Base-by-base conservation (phyloP, 2,888 invertebrate genomes). In the Eupithecia centaureata region DNA sequence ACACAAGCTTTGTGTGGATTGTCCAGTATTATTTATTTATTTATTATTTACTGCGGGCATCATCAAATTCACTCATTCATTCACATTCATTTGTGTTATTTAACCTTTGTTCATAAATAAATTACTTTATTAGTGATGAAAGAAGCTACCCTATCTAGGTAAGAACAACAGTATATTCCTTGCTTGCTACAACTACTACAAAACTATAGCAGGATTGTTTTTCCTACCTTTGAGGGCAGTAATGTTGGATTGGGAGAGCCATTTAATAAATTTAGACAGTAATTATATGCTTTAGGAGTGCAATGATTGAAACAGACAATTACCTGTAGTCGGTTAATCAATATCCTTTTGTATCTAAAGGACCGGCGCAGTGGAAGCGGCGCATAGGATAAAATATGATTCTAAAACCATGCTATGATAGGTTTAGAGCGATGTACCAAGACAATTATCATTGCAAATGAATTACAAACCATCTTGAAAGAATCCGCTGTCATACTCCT, bases 401-500 rank as follows among this genome's bases (percentile, higher is more conserved):
- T 47, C 47, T 12, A 42, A 22, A 12, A 22, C 4, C 18, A 18
- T 47, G 47, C 0, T 18, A 22, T 22, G 47, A 22, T 22, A 47
- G 22, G 1, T 47, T 22, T 47, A 22, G 3, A 47, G 47, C 22
- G 4, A 22, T 4, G 18, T 18, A 10, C 15, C 18, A 27, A 27
- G 25, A 8, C 27, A 27, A 15, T 35, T 27, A 27, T 27, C 0
- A 52, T 52, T 33, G 10, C 8, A 15, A 42, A 58, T 22, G 15
- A 61, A 7, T 5, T 62, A 76, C 82, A 79, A 76, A 89, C 89
- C 87, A 60, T 87, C 87, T 59, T 86, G 82, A 8, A 84, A 82
- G 67, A 83, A 85, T 54, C 88, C 88, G 62, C 88, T 88, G 61
- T 89, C 89, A 61, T 89, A 62, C 13, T 87, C 88, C n/a, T 72